Evolutionary conservation across 53 echinoderm and acorn worm species (phyloP), one percentile per base, ranked within the genome.

Genomic region (Zoroaster sp.): DNA sequence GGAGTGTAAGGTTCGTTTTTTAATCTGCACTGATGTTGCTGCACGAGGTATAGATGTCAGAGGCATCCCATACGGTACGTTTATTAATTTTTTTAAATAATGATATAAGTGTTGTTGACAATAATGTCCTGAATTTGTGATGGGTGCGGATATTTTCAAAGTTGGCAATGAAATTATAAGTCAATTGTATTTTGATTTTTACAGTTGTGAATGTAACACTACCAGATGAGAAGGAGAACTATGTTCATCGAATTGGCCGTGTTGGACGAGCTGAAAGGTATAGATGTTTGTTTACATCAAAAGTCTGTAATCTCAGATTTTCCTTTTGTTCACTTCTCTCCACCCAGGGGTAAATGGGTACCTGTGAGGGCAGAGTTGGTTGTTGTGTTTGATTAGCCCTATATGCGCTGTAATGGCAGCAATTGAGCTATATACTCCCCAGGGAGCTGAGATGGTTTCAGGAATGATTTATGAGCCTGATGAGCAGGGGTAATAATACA

Each of bases 171-270:
- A 40, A 39, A 40, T 42, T 3, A 70, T 12, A 76, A 76, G 40
- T 35, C 37, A 4, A 46, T 4, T 39, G 34, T 78, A 25, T 21
- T 67, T 45, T 51, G 5, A 5, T 53, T 52, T 89, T 78, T 34
- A 13, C 87, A 97, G 97, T 97, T 40, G 89, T 98, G 36, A 98
- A 98, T 88, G 95, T 98, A 7, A 98, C 98, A 2, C 73, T 98
- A 79, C 95, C 98, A 0, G 98, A 98, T 93, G 98, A 98, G 90
- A 98, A 98, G 67, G 91, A 94, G 88, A 98, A 94, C 87, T 98
- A 98, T 52, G 98, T 98, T 6, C 98, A 98, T 93, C 95, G 98
- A n/a, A 98, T 98, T 47, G 98, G 98, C 21, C 94, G 98, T 93
- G 98, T 98, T 1, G 98, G 98, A 79, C 80, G 98, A 90, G 98